A percentile compares a stretch with the other conserved stretches of the same genome.
Evolutionary conservation across 2,888 invertebrate species (phyloP).

Genomic region (Stegana nigrithorax): DNA sequence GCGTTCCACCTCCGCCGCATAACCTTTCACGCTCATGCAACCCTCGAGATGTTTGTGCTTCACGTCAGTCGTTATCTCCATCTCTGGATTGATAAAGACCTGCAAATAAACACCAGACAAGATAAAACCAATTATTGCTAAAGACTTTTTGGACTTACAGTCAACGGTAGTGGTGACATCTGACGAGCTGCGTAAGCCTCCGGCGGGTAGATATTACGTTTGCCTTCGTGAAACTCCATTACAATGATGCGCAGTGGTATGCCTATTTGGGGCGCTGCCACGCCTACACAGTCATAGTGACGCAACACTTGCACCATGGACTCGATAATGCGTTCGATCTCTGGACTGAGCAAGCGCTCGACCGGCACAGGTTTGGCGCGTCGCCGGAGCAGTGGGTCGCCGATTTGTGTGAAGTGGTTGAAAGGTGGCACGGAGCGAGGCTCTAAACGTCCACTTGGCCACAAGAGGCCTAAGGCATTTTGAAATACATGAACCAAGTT

Average conservation of each 20-base stretch:
- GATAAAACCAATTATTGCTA: constrained; percentile 41
- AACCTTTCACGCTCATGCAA: constrained; percentile 80
- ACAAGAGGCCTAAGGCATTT: too few relatives aligned
- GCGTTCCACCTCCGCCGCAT: constrained; percentile 77
- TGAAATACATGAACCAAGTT: too few relatives aligned
- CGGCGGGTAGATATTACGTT: constrained; percentile 64
- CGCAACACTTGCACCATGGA: constrained; percentile 73
- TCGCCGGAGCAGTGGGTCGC: constrained; percentile 78
- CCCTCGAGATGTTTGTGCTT: constrained; percentile 72
- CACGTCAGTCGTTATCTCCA: constrained; percentile 75
- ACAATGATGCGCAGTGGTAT: constrained; percentile 75
- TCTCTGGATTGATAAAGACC: constrained; percentile 79
- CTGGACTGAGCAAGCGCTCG: constrained; percentile 70
- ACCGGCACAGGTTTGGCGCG: constrained; percentile 71
- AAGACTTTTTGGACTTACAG: constrained; percentile 64
- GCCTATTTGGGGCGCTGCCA: constrained; percentile 82
- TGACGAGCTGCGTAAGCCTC: constrained; percentile 68
- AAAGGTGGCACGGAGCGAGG: constrained; percentile 72
- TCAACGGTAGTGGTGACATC: constrained; percentile 73
- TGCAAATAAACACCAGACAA: constrained; percentile 59
- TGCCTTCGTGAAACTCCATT: constrained; percentile 71
- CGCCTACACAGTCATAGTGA: constrained; percentile 76
- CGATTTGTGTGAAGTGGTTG: constrained; percentile 78
- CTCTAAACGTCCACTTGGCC: too few relatives aligned
- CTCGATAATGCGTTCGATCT: constrained; percentile 71